Evolutionary conservation across 1,140 invertebrate species (phyloP), one percentile per base, ranked within the genome.

Genomic region (Drosophila tropicalis): DNA sequence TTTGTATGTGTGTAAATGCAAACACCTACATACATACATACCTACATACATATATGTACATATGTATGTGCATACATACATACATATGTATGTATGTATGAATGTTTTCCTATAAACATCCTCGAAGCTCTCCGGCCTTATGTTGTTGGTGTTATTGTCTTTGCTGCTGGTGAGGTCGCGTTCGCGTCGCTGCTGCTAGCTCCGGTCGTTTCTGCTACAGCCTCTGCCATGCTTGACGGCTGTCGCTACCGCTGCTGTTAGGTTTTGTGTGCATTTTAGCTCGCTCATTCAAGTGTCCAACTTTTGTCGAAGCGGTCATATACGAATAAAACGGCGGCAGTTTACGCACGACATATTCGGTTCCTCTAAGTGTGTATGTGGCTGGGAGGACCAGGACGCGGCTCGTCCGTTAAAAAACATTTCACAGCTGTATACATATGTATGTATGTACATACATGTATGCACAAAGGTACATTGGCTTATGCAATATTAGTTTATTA

Each of bases 261-360:
- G 78, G 81, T 86, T 64, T 58, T 85, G 73, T 91, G 80, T 84
- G 72, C 79, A 82, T 81, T 79, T 77, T 80, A 80, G 81, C 90
- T 86, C 75, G 70, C 82, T 91, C 90, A 91, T 91, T 91, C 90
- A 91, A 91, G 90, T 89, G 90, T 91, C 90, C 90, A 91, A 91
- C 90, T 81, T 91, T 91, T 91, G 90, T 91, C 86, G 86, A 80
- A 91, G 90, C 90, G 90, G 90, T 91, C 86, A 76, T 62, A 78
- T 55, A 83, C 83, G 75, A 62, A 78, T 44, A 87, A 87, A 72
- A 81, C 68, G 79, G 66, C 76, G 84, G 83, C 85, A 81, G 76
- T 82, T 78, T 71, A 41, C 66, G 64, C n/a, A 13, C 36, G 36
- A 12, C 36, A 39, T 39, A 62, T 15, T 76, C 32, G 75, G 74